Conservation (phyloP, 1,140 invertebrate species). For the Sesamia nonagrioides region DNA sequence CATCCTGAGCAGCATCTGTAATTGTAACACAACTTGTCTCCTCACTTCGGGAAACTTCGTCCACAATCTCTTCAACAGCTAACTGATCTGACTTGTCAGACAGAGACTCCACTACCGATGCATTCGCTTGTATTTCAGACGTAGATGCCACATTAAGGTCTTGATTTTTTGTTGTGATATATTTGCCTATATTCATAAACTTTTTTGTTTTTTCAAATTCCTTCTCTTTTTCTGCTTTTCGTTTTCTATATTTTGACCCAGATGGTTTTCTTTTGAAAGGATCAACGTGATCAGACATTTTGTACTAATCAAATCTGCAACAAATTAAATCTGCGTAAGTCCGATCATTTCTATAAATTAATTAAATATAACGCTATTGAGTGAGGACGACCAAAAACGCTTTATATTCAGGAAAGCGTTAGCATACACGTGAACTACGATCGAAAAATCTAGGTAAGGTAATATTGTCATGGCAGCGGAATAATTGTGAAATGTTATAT, state of each 20-base stretch:
- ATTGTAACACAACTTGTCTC: constrained; percentile 48
- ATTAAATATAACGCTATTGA: too few relatives aligned
- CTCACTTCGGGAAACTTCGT: constrained; percentile 46
- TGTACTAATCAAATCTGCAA: constrained; percentile 53
- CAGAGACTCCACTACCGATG: constrained; percentile 57
- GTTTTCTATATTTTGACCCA: constrained; percentile 56
- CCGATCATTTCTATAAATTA: too few relatives aligned
- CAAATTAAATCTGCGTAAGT: constrained; percentile 37
- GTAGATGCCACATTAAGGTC: constrained; percentile 58
- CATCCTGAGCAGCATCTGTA: constrained; percentile 41
- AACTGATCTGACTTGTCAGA: constrained; percentile 56
- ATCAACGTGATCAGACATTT: constrained; percentile 56
- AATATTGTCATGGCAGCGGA: too few relatives aligned
- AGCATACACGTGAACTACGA: too few relatives aligned
- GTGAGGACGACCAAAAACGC: too few relatives aligned
- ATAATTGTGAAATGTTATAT: too few relatives aligned
- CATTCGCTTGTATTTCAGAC: constrained; percentile 60
- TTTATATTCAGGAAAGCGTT: too few relatives aligned
- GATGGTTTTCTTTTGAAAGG: constrained; percentile 53
- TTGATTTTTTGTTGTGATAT: constrained; percentile 58
- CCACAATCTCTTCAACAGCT: constrained; percentile 59
- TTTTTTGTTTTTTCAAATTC: constrained; percentile 54
- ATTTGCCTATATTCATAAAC: constrained; percentile 41
- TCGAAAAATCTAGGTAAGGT: too few relatives aligned
- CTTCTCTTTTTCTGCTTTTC: constrained; percentile 58